Conservation (phyloP, 2,797 vertebrate species). For the Chrysocyon brachyurus region DNA sequence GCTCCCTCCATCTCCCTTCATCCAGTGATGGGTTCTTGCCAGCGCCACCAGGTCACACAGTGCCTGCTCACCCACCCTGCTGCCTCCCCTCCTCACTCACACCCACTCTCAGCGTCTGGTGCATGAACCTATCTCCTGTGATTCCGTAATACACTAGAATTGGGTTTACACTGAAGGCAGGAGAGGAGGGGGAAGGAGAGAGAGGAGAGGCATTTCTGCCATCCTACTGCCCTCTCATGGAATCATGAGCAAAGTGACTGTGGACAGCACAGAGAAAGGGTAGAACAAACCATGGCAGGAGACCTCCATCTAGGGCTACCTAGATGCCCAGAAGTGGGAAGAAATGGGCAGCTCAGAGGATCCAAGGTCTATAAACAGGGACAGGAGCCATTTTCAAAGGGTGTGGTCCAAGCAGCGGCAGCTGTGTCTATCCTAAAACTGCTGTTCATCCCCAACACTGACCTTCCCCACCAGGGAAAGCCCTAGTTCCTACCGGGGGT, state of each 20-base stretch:
- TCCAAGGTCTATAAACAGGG: neutral
- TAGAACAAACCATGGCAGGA: neutral
- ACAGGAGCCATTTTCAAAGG: constrained; percentile 42
- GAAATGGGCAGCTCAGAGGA: neutral
- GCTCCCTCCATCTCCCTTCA: neutral
- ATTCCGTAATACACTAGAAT: neutral
- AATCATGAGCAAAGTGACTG: neutral
- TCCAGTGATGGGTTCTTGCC: constrained; percentile 44
- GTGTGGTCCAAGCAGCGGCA: neutral
- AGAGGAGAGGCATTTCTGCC: neutral
- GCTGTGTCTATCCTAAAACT: neutral
- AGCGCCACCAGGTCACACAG: fast-evolving
- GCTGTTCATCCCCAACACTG: neutral
- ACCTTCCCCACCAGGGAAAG: neutral
- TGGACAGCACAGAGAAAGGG: neutral
- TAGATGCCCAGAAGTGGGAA: neutral
- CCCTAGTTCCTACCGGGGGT: neutral
- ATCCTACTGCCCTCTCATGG: constrained; percentile 87
- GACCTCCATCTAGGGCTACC: neutral
- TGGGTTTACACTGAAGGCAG: neutral
- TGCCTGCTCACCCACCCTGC: neutral
- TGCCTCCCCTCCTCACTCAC: neutral
- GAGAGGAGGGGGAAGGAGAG: neutral
- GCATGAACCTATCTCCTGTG: neutral
- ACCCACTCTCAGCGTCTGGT: neutral